Evolutionary conservation across 2,797 vertebrate genomes (phyloP), one percentile per base, ranked within the genome.

Genomic region (Bovichtus diacanthus): DNA sequence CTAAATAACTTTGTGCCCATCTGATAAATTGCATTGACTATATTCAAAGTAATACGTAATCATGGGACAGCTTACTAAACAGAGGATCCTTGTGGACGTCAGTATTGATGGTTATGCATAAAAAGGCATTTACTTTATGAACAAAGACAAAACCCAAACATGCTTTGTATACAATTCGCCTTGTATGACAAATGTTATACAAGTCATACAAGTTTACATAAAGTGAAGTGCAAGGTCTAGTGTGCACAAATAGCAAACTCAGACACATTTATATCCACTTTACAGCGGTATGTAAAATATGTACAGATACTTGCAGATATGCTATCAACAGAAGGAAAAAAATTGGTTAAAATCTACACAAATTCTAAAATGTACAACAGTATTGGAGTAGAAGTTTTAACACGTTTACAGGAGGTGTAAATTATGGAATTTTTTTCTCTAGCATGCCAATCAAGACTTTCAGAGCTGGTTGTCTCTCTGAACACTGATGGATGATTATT

Each of bases 401-500:
- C n/a, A 44, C 2, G 3, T 31, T 64, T 67, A 68, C 11, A 44
- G 9, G 25, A 58, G 6, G n/a, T 72, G 10, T 47, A 18, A 46
- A 50, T 1, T 23, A 36, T 9, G 2, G 1, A 38, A 61, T 9
- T 5, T 53, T 70, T 34, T 60, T 51, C 5, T 50, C 15, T 63
- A 23, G 13, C 15, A 13, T 55, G 15, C 15, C 8, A 59, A 1
- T 38, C 9, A 43, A 12, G 3, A 23, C 56, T 77, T 76, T 19
- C 25, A 70, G 44, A 58, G 38, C 10, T 61, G 19, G 11, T 25
- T 62, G 58, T 75, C 43, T 43, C 36, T 70, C 39, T 73, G 16
- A 79, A 71, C 53, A n/a, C 25, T 44, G 23, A 74, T 63, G 41
- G 4, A 53, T 21, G 50, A 71, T 78, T 46, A 50, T 70, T 68